A percentile compares a stretch with the other conserved stretches of the same genome.
Conservation (phyloP, 1,140 invertebrate genomes). For the Nephotettix cincticeps region DNA sequence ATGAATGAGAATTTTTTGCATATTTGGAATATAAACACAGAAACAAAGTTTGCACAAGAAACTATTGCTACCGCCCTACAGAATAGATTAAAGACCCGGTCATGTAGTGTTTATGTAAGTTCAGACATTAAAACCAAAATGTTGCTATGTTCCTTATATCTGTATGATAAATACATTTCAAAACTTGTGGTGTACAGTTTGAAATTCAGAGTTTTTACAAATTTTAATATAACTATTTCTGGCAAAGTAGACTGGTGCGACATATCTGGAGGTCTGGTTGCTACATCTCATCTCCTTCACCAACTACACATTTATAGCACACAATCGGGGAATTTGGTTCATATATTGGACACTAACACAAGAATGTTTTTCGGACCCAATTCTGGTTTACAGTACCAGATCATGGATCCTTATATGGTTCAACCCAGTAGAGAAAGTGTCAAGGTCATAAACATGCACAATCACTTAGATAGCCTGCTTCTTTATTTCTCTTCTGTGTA, state of each 20-base stretch:
- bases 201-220: not conserved
- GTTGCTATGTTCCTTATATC: not conserved
- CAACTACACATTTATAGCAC: constrained; percentile 3
- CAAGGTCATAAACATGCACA: not conserved
- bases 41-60: constrained; percentile 6
- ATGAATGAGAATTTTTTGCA: not conserved
- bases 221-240: not conserved
- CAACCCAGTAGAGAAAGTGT: constrained; percentile 13
- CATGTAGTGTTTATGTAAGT: not conserved
- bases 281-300: constrained; percentile 7
- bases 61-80: not conserved
- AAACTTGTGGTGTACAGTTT: constrained; percentile 5
- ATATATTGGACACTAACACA: not conserved
- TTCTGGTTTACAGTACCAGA: constrained; percentile 5
- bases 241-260: constrained; percentile 14
- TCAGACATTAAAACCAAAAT: not conserved
- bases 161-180: not conserved
- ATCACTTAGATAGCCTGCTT: not conserved
- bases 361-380: constrained; percentile 3
- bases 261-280: not conserved
- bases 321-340: not conserved
- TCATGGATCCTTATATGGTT: not conserved
- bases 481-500: constrained; percentile 8
- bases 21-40: not conserved
- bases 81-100: not conserved